Evolutionary conservation across 2,888 invertebrate species (phyloP), one percentile per base, ranked within the genome.

Genomic region (Empis stercorea): DNA sequence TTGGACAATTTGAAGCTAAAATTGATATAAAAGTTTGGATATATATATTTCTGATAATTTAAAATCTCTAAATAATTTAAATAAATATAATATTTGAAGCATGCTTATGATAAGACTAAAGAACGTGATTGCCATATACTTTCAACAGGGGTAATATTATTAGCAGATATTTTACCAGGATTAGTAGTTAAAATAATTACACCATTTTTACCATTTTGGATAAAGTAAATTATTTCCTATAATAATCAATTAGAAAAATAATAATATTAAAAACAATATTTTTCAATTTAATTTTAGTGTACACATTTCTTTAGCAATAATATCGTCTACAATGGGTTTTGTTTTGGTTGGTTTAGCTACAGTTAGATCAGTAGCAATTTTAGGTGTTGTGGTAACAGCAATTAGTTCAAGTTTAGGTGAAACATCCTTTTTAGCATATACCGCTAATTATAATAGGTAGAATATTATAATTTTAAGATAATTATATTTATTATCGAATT

Each of bases 101-200:
- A n/a, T n/a, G n/a, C n/a, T n/a, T n/a, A n/a, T n/a, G n/a, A n/a
- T n/a, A n/a, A 6, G 56, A 50, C 4, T 57, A n/a, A 51, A 32
- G 62, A 57, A 16, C 56, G 68, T 1, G 50, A 60, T 13, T 86
- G 86, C 58, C 83, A 84, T 59, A 65, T 73, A 38, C 67, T 83
- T 41, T 81, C 83, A 1, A 85, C 86, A 1, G 85, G 85, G 30
- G 81, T 84, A 3, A 84, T 88, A 55, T 70, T 89, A 46, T 61
- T 88, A 54, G 88, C 87, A 30, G 87, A 88, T 63, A 81, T 88
- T 52, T 59, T 89, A 46, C 88, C 88, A 3, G 74, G 80, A 14
- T 64, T 89, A 23, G 54, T 76, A 15, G 74, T 86, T 9, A 89
- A 88, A 68, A 59, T 81, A 10, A 59, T 76, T 5, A 80, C 83